Evolutionary conservation across 92 coral and sea anemone species (phyloP).

Genomic region (Zoanthus sansibaricus): DNA sequence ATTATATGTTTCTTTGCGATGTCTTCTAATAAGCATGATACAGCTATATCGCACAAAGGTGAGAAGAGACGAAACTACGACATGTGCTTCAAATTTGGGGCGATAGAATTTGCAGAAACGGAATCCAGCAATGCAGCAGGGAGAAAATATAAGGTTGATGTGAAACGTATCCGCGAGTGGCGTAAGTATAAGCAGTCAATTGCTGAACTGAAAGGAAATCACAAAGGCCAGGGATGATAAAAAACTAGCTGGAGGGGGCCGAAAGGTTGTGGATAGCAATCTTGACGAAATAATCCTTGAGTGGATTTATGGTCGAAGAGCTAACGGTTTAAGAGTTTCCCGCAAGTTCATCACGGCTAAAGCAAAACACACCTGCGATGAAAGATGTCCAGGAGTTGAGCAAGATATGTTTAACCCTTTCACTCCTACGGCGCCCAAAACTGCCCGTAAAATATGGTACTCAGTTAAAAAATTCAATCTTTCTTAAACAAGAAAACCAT

Average conservation of each 20-base stretch:
- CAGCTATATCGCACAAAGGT: no score
- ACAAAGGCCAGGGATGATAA: conserved; percentile 50
- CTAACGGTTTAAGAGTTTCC: conserved; percentile 46
- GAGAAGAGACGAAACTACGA: conserved; percentile 37
- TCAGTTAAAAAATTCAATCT: no score
- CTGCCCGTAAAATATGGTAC: no score
- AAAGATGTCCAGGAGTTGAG: conserved; percentile 55
- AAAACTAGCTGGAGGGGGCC: conserved; percentile 54
- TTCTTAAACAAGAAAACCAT: no score
- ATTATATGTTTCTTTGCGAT: no score
- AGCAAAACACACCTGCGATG: not conserved
- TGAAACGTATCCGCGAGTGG: conserved; percentile 47
- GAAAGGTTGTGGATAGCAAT: conserved; percentile 16
- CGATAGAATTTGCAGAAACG: conserved; percentile 57
- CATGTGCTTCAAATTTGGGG: conserved; percentile 44
- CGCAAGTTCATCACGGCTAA: conserved; percentile 32
- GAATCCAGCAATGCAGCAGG: conserved; percentile 47
- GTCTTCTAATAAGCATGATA: no score
- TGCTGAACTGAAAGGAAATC: conserved; percentile 31
- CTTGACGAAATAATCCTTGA: conserved; percentile 35
- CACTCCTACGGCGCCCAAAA: no score
- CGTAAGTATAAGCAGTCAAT: conserved; percentile 35
- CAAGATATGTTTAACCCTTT: conserved; percentile 55
- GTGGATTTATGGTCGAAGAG: conserved; percentile 47
- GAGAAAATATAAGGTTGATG: conserved; percentile 39